Percentiles rank a stretch among this genome's conserved stretches.
phyloP scores from a whole-genome alignment of 2,113 vertebrate genomes.

The Candoia aspera region DNA sequence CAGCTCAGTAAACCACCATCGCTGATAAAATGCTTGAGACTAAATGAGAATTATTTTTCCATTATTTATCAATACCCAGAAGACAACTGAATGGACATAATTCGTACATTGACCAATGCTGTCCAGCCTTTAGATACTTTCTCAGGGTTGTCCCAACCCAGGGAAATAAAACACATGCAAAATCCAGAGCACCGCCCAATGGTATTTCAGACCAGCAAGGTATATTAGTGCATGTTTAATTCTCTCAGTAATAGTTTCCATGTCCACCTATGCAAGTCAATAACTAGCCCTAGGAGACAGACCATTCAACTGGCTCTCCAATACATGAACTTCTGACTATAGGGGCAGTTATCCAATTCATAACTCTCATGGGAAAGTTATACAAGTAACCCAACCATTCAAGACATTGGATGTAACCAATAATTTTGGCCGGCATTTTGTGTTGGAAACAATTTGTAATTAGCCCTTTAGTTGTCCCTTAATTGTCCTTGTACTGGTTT shows the following conservation, averaged over 20 bases:
- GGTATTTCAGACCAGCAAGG: neutral
- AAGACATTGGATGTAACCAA: neutral
- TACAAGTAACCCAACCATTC: neutral
- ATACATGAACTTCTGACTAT: neutral
- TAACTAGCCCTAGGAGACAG: too few relatives aligned
- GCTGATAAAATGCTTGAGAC: neutral
- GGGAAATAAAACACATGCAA: neutral
- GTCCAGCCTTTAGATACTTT: too few relatives aligned
- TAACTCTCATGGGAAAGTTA: neutral
- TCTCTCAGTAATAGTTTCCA: neutral
- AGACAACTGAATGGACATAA: neutral
- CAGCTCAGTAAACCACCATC: neutral
- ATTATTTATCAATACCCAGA: neutral
- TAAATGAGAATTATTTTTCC: neutral
- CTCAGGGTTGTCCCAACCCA: neutral
- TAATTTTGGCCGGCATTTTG: neutral
- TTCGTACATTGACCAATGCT: neutral
- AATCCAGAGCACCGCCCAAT: too few relatives aligned
- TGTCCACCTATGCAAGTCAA: neutral
- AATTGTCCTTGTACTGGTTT: neutral
- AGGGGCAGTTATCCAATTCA: neutral
- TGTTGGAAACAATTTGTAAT: neutral
- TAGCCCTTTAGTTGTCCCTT: neutral
- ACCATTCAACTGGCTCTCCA: neutral
- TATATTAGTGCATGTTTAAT: neutral